Evolutionary conservation across 2,888 invertebrate genomes (phyloP), one percentile per base, ranked within the genome.

Genomic region (Bhutanitis thaidina): DNA sequence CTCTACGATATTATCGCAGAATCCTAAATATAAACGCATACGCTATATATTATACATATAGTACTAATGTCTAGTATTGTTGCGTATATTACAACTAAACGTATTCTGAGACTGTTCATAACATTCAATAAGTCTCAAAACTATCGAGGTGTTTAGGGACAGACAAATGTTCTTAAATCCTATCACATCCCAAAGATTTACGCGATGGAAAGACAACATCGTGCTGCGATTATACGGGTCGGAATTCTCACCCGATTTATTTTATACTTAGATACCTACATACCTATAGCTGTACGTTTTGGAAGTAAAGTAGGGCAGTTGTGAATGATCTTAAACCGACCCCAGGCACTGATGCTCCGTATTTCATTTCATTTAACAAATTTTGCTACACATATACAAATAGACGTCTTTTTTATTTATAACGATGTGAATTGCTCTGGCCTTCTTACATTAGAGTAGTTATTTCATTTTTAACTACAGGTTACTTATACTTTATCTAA

Each of bases 281-380:
- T 20, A 27, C 27, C 5, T 30, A 40, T 45, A 51, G 30, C 41
- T 41, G 10, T 38, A 40, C 45, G 25, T 36, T 51, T 46, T 51
- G 51, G 51, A 46, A 13, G 32, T 46, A 51, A 51, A 51, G 46
- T 51, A 51, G 51, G 51, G 45, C 51, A 52, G 38, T 38, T 43
- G 47, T 43, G 52, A 52, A 52, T 47, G 52, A 52, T 52, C 43
- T 52, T 47, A 38, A 43, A 43, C 52, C 43, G 47, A 47, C 43
- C n/a, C 52, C 43, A 40, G 38, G 41, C 52, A 47, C 47, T 47
- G 43, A 47, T 25, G 47, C 43, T 20, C 37, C 37, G 35, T 14
- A 43, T 52, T 52, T 52, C 43, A 47, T 46, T 43, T 43, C 43
- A 43, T 46, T 46, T 43, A 37, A 52, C 41, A 32, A 32, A 9